A percentile compares a stretch with the other conserved stretches of the same genome.
Conservation (phyloP, 1,140 invertebrate genomes). For the Drosophila subpulchrella region DNA sequence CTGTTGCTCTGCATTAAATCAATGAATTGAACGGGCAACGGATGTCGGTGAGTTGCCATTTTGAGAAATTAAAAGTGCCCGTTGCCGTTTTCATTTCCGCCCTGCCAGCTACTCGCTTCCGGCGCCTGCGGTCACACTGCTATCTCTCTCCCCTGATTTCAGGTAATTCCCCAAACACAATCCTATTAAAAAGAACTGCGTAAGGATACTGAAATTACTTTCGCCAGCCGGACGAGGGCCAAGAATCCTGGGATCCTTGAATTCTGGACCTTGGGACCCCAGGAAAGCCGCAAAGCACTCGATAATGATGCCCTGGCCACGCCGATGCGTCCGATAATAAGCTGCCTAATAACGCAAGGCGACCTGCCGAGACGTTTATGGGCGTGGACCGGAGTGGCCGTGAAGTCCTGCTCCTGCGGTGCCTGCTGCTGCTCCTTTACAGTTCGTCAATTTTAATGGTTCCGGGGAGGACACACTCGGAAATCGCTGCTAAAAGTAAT, state of each 20-base stretch:
- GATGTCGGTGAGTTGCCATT: slow-evolving; percentile 78
- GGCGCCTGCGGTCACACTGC: slow-evolving; percentile 39
- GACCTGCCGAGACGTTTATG: slow-evolving; percentile 54
- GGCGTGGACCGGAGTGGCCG: slow-evolving; percentile 30
- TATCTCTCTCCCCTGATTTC: slow-evolving; percentile 2
- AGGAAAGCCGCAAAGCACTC: slow-evolving; percentile 72
- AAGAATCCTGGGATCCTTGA: background rate
- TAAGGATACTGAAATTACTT: slow-evolving; percentile 38
- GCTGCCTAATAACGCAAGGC: slow-evolving; percentile 78
- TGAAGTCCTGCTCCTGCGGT: slow-evolving; percentile 5
- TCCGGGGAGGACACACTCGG: slow-evolving; percentile 62
- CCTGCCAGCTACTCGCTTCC: slow-evolving; percentile 33
- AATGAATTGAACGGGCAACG: slow-evolving; percentile 74
- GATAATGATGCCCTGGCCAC: slow-evolving; percentile 70
- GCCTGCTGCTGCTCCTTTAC: slow-evolving; percentile 57
- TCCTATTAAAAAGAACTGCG: slow-evolving; percentile 72
- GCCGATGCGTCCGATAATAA: slow-evolving; percentile 70
- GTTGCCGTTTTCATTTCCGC: slow-evolving; percentile 79
- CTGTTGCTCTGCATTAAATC: slow-evolving; percentile 76
- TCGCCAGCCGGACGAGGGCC: slow-evolving; percentile 18
- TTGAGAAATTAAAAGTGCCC: slow-evolving; percentile 83
- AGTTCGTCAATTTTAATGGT: slow-evolving; percentile 84
- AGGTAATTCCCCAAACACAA: slow-evolving; percentile 79
- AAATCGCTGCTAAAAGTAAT: slow-evolving; percentile 82
- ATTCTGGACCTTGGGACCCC: background rate